Evolutionary conservation across 2,113 vertebrate genomes (phyloP), one percentile per base, ranked within the genome.

Genomic region (Microtus montanus): DNA sequence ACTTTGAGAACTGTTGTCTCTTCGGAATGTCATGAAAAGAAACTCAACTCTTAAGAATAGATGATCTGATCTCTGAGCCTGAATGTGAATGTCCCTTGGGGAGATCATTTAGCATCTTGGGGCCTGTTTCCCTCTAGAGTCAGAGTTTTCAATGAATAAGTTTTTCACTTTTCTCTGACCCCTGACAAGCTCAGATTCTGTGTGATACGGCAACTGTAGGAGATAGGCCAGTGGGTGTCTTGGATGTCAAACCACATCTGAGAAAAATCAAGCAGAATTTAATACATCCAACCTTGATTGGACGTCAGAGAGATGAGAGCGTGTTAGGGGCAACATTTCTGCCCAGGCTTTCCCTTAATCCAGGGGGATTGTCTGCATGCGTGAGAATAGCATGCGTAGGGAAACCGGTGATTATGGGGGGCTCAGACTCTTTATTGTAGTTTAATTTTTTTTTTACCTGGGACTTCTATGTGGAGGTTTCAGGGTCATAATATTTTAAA

Each of bases 401-500:
- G 17, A 87, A 82, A 86, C 54, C n/a, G 78, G 58, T 47, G 61
- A 54, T 41, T 24, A 47, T 63, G 12, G 30, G 24, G 24, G 24
- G 20, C 91, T 74, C n/a, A 73, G 49, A 58, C 26, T 88, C 58
- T 91, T 93, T 79, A 82, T 10, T 82, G 38, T 52, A 80, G 79
- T 73, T 93, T 87, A 92, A 49, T 77, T 44, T 28, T 92, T 28
- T 92, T 92, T 92, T 93, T 73, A 66, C 49, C 20, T 12, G 71
- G 66, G 35, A 54, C 95, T 70, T 75, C 26, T 17, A 64, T 63
- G 54, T n/a, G 12, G 73, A 70, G 63, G 0, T 19, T 70, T 61
- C 54, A 61, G 70, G 75, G 26, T 94, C 91, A 89, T 91, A 93
- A 85, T 95, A 64, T 63, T 92, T 28, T 73, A 66, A 91, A 77